Base-by-base conservation (phyloP, 2,797 vertebrate species). In the Tauraco hartlaubi region DNA sequence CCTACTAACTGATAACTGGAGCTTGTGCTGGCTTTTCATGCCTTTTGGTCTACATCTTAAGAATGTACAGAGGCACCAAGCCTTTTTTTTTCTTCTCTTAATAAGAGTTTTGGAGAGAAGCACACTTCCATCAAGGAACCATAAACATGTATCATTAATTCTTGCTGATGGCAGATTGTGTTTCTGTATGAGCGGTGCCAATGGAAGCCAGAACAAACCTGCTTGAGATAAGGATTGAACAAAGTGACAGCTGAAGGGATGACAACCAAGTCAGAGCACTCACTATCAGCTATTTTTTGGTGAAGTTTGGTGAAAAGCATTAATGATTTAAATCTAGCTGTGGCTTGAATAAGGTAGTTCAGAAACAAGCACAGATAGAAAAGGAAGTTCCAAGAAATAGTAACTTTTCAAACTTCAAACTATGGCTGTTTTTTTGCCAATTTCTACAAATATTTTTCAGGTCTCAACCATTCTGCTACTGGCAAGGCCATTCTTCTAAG, bases 221-320 rank as follows among this genome's bases (percentile, higher is more conserved):
- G 44, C 46, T 6, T 44, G 26, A 84, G 43, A 55, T 17, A 74
- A 71, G 23, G 49, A 63, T 0, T 86, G 73, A 90, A 88, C 41
- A 33, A 82, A 90, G 62, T 43, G 66, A 75, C 69, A 88, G 81
- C 28, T 94, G 85, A 83, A 92, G 52, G 43, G 26, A 16, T 56
- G 85, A 86, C 63, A 78, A 56, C 21, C 58, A 67, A 81, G 39
- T 75, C 37, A 66, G 91, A 91, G 56, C 15, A 39, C 19, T 75
- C 9, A 5, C 13, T 48, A 33, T 26, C 18, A 26, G 22, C 5
- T 26, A 4, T 61, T 20, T 58, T 72, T 86, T 26, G 22, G 41
- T 78, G 22, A 79, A 49, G 22, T 87, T 79, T 82, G 67, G 55
- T 73, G 71, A 89, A 76, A 22, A 59, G 20, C 15, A 6, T 44